Percentiles rank a stretch among this genome's conserved stretches.
These are phyloP conservation scores for Thermophis baileyi DNA, from an alignment of 2,113 vertebrate species.

Conservation along the genomic window DNA sequence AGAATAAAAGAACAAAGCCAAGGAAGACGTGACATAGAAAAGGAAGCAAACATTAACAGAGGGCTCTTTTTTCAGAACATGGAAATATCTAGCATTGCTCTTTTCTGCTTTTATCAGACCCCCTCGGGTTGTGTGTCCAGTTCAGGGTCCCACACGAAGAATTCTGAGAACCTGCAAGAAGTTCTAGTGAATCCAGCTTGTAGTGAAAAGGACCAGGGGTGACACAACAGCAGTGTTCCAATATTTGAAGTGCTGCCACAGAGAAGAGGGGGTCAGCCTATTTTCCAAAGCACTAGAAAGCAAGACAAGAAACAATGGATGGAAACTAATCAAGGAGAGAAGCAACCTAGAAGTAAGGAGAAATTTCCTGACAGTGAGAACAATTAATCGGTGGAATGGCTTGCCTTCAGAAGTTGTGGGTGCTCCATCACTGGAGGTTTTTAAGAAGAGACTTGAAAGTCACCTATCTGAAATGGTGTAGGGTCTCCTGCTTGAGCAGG, in stretches of 20 bases:
- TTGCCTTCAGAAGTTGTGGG: too few relatives aligned
- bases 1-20: neutral
- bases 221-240: neutral
- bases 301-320: too few relatives aligned
- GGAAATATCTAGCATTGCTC: neutral
- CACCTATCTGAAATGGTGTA: too few relatives aligned
- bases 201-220: neutral
- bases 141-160: neutral
- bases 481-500: too few relatives aligned
- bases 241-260: neutral
- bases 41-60: neutral
- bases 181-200: neutral
- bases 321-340: too few relatives aligned
- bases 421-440: too few relatives aligned
- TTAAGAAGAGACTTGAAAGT: too few relatives aligned
- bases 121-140: neutral
- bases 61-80: neutral
- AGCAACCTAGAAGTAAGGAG: too few relatives aligned
- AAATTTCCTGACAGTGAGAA: too few relatives aligned
- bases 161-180: neutral
- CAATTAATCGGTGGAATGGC: too few relatives aligned
- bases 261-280: too few relatives aligned
- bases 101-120: neutral
- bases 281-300: too few relatives aligned
- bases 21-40: neutral